Conservation (phyloP, 2,888 invertebrate genomes). For the Drosophila anceps region DNA sequence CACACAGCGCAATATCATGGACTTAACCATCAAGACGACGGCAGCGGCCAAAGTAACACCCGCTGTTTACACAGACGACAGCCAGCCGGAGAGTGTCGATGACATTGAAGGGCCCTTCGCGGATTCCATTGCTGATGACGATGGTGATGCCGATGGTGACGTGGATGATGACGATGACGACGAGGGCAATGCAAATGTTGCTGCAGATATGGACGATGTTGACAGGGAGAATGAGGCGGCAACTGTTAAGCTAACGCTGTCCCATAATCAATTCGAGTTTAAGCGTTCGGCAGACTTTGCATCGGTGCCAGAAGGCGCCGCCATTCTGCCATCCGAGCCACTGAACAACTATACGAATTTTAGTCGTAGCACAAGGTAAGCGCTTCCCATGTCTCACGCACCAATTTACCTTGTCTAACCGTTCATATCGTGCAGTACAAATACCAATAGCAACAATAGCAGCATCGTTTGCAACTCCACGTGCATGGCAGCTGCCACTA, state of each 20-base stretch:
- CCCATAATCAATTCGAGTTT: conserved; percentile 60
- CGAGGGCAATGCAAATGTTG: not conserved
- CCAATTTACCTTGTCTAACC: not conserved
- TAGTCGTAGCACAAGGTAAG: conserved; percentile 63
- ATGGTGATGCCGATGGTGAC: not conserved
- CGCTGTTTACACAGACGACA: not conserved
- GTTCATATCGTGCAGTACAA: conserved; percentile 49
- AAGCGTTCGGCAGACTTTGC: conserved; percentile 67
- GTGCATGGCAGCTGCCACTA: conserved; percentile 12
- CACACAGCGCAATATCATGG: conserved; percentile 65
- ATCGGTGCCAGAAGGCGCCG: conserved; percentile 19
- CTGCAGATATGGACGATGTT: not conserved
- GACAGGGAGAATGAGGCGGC: conserved; percentile 12
- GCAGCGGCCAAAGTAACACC: conserved; percentile 17
- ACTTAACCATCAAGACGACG: conserved; percentile 55
- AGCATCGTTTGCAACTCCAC: conserved; percentile 29
- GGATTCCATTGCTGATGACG: conserved; percentile 13
- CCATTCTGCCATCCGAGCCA: conserved; percentile 19
- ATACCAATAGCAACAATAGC: conserved; percentile 25
- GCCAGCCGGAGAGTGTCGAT: conserved; percentile 6
- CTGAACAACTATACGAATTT: conserved; percentile 78
- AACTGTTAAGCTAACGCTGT: conserved; percentile 13
- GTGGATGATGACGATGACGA: not conserved
- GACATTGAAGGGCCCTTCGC: conserved; percentile 23
- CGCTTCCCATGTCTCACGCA: not conserved